Base-by-base conservation (phyloP, 2,888 invertebrate species). In the Ophioninae sp. region DNA sequence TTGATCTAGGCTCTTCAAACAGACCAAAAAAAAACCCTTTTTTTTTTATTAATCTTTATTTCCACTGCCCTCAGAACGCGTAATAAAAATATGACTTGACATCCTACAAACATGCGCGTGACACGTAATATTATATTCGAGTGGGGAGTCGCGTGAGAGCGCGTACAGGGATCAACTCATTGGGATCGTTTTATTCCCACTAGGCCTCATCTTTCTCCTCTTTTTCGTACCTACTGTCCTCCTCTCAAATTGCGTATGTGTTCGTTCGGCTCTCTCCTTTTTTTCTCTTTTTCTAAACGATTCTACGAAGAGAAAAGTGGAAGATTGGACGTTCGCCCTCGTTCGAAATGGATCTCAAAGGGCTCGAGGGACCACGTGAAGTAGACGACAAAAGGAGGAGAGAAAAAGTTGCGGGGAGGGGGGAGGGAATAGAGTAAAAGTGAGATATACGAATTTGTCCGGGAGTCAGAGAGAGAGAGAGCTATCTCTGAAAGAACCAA, bases 241-340 rank as follows among this genome's bases (percentile, higher is more conserved):
- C 20, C 63, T 72, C 59, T 69, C 44, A 17, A 67, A 75, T 65
- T 56, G 30, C 30, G 65, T 68, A 22, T 39, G 37, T 61, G 67
- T 51, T 22, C n/a, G 44, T 68, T 51, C 56, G 51, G 10, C 61
- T 7, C 67, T 20, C 41, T 2, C 61, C 51, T 61, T 69, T 64
- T 65, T 51, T 44, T 56, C 79, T 81, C 67, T 79, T 81, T 85
- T 86, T 86, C 85, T 85, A 86, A 86, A 85, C 87, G 86, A 85
- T 87, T 86, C 87, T 86, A 85, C 86, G 87, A 86, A 86, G 86
- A 84, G 86, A 86, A 86, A 86, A 86, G 86, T 86, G 85, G 86
- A 86, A 86, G 87, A 86, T 86, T 85, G 84, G 79, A 85, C 77
- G 82, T 81, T 87, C 85, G 83, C 84, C 83, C 85, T 86, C 84